Base-by-base conservation (phyloP, 1,140 invertebrate species). In the Aphelenchoides fujianensis region DNA sequence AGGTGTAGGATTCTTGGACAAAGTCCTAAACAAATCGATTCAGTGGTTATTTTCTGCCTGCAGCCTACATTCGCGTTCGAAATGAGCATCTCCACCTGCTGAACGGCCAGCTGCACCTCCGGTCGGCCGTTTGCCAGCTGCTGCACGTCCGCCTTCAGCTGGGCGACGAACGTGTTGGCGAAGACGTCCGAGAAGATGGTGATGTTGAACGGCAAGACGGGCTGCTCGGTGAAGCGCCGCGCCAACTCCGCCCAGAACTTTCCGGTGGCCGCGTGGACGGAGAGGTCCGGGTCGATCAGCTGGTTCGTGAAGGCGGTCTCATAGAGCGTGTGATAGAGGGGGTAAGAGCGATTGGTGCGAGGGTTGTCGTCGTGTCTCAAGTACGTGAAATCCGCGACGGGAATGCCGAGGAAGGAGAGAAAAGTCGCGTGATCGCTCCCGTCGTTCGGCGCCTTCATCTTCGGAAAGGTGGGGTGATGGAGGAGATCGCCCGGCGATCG, bases 291-390 rank as follows among this genome's bases (percentile, higher is more conserved):
- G 64, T 87, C 86, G 35, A 86, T 75, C 34, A 86, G 57, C 64
- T 86, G 79, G 41, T 86, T 81, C 2, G 82, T 53, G 41, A 80
- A 78, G 31, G 85, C 85, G 5, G 85, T 86, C 68, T 87, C 86
- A 70, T 87, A 87, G n/a, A 84, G 78, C 0, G 86, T 79, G 72
- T 87, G 86, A 73, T 87, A 87, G 1, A 87, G 74, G 2, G 86
- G 85, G 73, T 87, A 87, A 0, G 73, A 7, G 55, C 16, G 16
- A 30, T 37, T 66, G 12, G 36, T 66, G 12, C 53, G 41, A 23
- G 41, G 41, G 23, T 48, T 48, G 41, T 48, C 23, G 41, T 48
- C 41, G 41, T 48, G 16, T 64, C 48, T 12, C 32, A 37, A 36
- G 36, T 80, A 79, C 7, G 67, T 54, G 27, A 85, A 57, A 71